phyloP scores from a whole-genome alignment of 92 coral and sea anemone species.

The Siderastrea radians region DNA sequence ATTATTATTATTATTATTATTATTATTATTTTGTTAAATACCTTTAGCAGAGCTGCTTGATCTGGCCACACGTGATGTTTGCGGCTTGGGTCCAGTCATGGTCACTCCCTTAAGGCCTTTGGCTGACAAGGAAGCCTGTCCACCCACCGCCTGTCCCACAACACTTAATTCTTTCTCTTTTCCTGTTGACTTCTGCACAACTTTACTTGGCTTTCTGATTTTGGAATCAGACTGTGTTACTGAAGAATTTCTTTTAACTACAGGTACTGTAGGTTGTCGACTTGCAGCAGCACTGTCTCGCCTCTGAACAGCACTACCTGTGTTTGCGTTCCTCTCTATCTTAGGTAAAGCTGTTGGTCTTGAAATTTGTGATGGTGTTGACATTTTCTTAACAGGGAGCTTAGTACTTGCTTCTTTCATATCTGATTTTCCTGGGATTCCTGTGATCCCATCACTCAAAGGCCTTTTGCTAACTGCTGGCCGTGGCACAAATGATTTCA shows the following conservation, averaged over 20 bases:
- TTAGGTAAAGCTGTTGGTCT: slow-evolving; percentile 11
- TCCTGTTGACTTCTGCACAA: background rate
- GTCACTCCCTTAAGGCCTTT: slow-evolving; percentile 17
- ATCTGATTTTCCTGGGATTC: background rate
- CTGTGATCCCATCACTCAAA: slow-evolving; percentile 10
- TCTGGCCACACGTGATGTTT: slow-evolving; percentile 18
- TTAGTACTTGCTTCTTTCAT: slow-evolving; percentile 18
- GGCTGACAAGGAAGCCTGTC: background rate
- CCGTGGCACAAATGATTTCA: slow-evolving; percentile 24
- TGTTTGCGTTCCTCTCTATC: slow-evolving; percentile 1
- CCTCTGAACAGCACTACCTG: slow-evolving; percentile 3
- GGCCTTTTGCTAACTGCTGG: slow-evolving; percentile 26
- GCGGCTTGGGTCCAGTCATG: slow-evolving; percentile 3
- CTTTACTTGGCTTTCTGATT: background rate
- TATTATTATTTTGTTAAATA: background rate
- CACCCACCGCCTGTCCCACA: background rate
- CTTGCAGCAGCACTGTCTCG: slow-evolving; percentile 24
- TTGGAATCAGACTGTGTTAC: slow-evolving; percentile 21
- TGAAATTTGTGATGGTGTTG: slow-evolving; percentile 6
- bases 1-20: too few relatives aligned
- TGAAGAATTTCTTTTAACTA: slow-evolving; percentile 13
- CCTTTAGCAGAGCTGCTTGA: slow-evolving; percentile 45
- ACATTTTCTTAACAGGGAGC: slow-evolving; percentile 41
- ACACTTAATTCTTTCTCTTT: slow-evolving; percentile 10
- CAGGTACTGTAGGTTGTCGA: slow-evolving; percentile 12